Evolutionary conservation across 2,797 vertebrate species (phyloP).

Genomic region (Bradypodion ventrale): DNA sequence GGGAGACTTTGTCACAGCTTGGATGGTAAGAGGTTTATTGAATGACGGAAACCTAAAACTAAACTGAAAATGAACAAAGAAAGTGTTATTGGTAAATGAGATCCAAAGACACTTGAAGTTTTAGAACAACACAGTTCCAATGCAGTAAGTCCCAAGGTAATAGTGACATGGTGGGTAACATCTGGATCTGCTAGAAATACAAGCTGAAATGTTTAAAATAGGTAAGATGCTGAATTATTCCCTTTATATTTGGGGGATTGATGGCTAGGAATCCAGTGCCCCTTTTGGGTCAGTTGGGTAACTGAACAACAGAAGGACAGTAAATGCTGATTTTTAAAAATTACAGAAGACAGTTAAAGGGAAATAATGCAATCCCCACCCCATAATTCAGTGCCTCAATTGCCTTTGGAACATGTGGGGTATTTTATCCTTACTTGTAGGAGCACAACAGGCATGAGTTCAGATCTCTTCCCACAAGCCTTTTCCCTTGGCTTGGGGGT

Average conservation of each 20-base stretch:
- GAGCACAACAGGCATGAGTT: background rate
- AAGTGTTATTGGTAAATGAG: slow-evolving; percentile 25
- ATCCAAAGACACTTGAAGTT: background rate
- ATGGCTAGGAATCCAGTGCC: background rate
- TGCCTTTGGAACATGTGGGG: background rate
- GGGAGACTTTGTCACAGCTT: slow-evolving; percentile 98
- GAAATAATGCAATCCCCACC: background rate
- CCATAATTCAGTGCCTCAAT: background rate
- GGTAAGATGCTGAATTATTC: background rate
- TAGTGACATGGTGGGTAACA: background rate
- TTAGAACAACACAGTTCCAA: background rate
- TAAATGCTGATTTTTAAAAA: background rate
- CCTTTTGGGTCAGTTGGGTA: slow-evolving; percentile 6
- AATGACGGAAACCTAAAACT: background rate
- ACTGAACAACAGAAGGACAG: background rate
- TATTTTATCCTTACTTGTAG: background rate
- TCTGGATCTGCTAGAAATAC: background rate
- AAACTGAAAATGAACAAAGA: slow-evolving; percentile 37
- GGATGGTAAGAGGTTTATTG: slow-evolving; percentile 89
- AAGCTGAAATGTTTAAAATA: background rate
- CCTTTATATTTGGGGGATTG: slow-evolving; percentile 5
- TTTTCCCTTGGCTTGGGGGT: background rate
- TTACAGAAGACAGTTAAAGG: background rate
- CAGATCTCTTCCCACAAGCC: background rate
- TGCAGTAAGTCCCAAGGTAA: background rate